Evolutionary conservation across 2,888 invertebrate species (phyloP).

Genomic region (Monochamus alternatus): DNA sequence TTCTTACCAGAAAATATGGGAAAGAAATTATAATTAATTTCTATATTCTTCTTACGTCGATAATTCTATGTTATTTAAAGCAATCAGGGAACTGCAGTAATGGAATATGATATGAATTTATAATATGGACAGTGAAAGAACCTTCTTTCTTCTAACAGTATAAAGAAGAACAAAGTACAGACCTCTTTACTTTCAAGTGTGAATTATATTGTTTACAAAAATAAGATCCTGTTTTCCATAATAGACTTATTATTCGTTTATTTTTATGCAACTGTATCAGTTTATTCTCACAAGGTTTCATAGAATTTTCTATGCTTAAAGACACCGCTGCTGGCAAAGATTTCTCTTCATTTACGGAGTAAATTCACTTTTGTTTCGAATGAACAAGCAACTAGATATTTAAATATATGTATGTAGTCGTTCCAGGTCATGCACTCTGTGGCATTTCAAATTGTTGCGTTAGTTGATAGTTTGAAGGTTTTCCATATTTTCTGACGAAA

Average conservation of each 20-base stretch:
- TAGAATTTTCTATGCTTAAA: conserved; percentile 9
- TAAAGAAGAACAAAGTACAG: background rate
- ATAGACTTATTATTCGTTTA: background rate
- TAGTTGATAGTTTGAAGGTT: background rate
- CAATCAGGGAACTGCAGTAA: no score
- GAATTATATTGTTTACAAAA: conserved; percentile 1
- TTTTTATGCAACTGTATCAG: conserved; percentile 1
- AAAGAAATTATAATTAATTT: no score
- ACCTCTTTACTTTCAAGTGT: background rate
- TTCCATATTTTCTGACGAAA: background rate
- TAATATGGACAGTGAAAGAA: no score
- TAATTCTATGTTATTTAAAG: no score
- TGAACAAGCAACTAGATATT: conserved; percentile 14
- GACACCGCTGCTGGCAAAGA: conserved; percentile 12
- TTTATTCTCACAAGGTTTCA: conserved; percentile 16
- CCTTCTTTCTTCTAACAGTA: no score
- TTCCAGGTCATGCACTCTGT: conserved; percentile 14
- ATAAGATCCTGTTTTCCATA: background rate
- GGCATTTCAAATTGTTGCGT: background rate
- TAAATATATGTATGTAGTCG: conserved; percentile 1
- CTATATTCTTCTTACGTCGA: no score
- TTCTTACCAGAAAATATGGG: no score
- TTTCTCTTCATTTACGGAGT: conserved; percentile 20
- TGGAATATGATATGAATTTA: no score
- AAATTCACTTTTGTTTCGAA: conserved; percentile 23